These are phyloP conservation scores for Scaptomyza pallida DNA, from an alignment of 1,140 invertebrate genomes.

Conservation along the genomic window DNA sequence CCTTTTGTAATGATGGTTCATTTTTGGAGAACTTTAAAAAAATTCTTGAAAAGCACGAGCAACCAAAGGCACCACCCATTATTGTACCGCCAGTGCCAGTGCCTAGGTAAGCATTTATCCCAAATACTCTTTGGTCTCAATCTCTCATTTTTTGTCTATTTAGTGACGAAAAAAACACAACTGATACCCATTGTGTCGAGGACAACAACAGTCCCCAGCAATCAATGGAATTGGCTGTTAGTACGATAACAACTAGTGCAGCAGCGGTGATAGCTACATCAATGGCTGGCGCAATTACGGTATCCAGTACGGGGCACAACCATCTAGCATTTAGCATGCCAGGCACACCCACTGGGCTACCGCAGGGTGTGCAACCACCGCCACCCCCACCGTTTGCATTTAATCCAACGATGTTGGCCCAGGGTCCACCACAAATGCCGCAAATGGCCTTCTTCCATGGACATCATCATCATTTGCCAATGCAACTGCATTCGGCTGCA, in stretches of 20 bases:
- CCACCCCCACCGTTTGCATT: conserved; percentile 83
- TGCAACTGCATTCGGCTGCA: conserved; percentile 63
- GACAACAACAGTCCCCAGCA: conserved; percentile 46
- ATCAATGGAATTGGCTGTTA: conserved; percentile 26
- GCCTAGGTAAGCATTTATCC: conserved; percentile 35
- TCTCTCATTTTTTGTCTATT: background rate
- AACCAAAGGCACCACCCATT: conserved; percentile 74
- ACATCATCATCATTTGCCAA: conserved; percentile 49
- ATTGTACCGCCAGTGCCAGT: conserved; percentile 55
- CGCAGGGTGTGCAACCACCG: conserved; percentile 73
- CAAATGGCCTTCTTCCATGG: conserved; percentile 67
- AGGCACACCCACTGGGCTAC: conserved; percentile 54
- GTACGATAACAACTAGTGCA: conserved; percentile 46
- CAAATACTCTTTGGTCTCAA: background rate
- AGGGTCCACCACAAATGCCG: conserved; percentile 64
- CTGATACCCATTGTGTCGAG: conserved; percentile 43
- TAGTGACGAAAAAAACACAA: conserved; percentile 49
- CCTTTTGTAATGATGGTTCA: conserved; percentile 90
- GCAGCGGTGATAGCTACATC: conserved; percentile 45
- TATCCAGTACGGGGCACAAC: conserved; percentile 72
- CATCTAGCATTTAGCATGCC: conserved; percentile 68
- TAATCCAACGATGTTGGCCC: conserved; percentile 80
- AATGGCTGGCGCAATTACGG: conserved; percentile 42
- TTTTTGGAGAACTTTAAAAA: conserved; percentile 91
- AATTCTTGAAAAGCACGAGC: conserved; percentile 85